These are phyloP conservation scores for Oxyura jamaicensis DNA, from an alignment of 2,113 vertebrate genomes.

Conservation along the genomic window DNA sequence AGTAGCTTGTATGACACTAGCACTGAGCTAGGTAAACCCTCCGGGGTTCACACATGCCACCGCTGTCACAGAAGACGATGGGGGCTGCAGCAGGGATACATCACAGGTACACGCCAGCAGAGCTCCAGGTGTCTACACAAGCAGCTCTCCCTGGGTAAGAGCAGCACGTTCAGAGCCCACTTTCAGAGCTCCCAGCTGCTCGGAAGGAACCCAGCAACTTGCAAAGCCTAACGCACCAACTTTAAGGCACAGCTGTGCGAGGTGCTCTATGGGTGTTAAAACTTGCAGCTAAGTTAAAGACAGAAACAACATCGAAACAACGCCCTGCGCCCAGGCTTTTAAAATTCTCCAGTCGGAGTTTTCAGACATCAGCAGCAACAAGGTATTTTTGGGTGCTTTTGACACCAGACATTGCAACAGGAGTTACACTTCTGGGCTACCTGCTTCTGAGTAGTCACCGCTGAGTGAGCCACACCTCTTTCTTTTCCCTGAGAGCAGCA, in stretches of 20 bases:
- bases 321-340: accelerated
- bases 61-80: not conserved
- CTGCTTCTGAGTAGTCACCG: not conserved
- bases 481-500: not conserved
- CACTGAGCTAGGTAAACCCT: not conserved
- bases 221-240: not conserved
- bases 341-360: accelerated
- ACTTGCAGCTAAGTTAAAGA: not conserved
- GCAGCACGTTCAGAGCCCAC: accelerated
- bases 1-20: not conserved
- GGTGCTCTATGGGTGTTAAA: not conserved
- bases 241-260: not conserved
- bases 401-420: not conserved
- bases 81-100: not conserved
- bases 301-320: too few relatives aligned
- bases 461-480: too few relatives aligned
- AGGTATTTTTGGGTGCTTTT: not conserved
- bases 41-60: not conserved
- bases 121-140: not conserved
- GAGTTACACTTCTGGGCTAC: not conserved
- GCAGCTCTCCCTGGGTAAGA: not conserved
- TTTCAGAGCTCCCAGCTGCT: not conserved
- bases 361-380: not conserved
- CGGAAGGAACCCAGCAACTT: not conserved
- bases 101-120: accelerated